These are phyloP conservation scores for Drosophila athabasca DNA, from an alignment of 1,140 invertebrate species.

Conservation along the genomic window DNA sequence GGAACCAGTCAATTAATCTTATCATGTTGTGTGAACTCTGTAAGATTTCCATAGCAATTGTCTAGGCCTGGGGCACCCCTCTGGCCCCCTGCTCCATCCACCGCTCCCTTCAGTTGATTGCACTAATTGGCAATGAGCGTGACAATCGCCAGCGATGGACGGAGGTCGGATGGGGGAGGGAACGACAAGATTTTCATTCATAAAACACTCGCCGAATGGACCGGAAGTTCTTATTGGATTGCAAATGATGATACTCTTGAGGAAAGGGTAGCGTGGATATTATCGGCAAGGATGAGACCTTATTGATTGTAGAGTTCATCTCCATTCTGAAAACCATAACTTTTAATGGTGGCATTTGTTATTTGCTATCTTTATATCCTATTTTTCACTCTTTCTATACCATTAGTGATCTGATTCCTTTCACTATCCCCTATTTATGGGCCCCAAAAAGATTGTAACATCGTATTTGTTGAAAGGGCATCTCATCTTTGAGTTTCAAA, in stretches of 20 bases:
- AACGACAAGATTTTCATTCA: conserved; percentile 57
- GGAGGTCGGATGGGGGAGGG: conserved; percentile 51
- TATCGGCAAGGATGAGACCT: too few species aligned
- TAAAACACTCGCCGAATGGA: conserved; percentile 44
- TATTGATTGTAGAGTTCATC: too few species aligned
- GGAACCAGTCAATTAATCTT: conserved; percentile 58
- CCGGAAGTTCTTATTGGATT: conserved; percentile 64
- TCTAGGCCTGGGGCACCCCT: conserved; percentile 3
- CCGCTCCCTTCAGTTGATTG: conserved; percentile 53
- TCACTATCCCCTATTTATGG: too few species aligned
- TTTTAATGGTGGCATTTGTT: too few species aligned
- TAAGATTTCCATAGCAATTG: conserved; percentile 56
- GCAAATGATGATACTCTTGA: conserved; percentile 40
- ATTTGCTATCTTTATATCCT: background rate
- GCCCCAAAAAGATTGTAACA: too few species aligned
- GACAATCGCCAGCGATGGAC: conserved; percentile 39
- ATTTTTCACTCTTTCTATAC: too few species aligned
- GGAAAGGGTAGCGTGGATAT: conserved; percentile 2
- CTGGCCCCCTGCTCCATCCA: conserved; percentile 1
- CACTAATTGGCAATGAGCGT: conserved; percentile 70
- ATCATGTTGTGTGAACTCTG: conserved; percentile 72
- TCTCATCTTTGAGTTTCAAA: background rate
- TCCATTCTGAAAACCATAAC: background rate
- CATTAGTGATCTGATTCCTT: too few species aligned
- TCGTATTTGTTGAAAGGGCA: conserved; percentile 10